These are phyloP conservation scores for Drosophila kikkawai DNA, from an alignment of 1,140 invertebrate species.

Conservation along the genomic window DNA sequence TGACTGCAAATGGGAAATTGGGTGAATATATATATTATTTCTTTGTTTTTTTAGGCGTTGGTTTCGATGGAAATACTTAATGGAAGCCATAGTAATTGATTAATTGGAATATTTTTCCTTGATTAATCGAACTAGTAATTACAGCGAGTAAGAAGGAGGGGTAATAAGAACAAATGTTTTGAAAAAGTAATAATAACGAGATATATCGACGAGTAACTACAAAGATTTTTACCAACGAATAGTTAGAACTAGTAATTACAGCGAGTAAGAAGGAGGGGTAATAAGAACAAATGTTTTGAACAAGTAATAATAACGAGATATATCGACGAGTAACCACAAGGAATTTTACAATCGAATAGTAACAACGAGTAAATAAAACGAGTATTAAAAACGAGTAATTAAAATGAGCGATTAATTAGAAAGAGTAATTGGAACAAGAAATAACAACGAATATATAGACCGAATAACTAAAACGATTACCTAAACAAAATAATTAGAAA, in stretches of 20 bases:
- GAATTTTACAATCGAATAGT: background rate
- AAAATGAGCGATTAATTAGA: too few species aligned
- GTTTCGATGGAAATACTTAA: background rate
- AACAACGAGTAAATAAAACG: background rate
- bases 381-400: background rate
- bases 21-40: background rate
- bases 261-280: background rate
- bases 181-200: background rate
- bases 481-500: too few species aligned
- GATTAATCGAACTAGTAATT: background rate
- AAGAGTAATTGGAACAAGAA: too few species aligned
- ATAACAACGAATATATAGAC: too few species aligned
- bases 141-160: background rate
- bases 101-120: background rate
- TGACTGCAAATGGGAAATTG: conserved; percentile 88
- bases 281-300: background rate
- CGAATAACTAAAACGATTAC: too few species aligned
- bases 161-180: background rate
- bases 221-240: background rate
- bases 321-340: background rate
- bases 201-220: background rate
- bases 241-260: accelerated
- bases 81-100: conserved; percentile 4
- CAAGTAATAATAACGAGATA: background rate
- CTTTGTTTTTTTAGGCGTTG: background rate